These are phyloP conservation scores for Aplidium turbinatum DNA, from an alignment of 23 tunicate genomes.

Conservation along the genomic window DNA sequence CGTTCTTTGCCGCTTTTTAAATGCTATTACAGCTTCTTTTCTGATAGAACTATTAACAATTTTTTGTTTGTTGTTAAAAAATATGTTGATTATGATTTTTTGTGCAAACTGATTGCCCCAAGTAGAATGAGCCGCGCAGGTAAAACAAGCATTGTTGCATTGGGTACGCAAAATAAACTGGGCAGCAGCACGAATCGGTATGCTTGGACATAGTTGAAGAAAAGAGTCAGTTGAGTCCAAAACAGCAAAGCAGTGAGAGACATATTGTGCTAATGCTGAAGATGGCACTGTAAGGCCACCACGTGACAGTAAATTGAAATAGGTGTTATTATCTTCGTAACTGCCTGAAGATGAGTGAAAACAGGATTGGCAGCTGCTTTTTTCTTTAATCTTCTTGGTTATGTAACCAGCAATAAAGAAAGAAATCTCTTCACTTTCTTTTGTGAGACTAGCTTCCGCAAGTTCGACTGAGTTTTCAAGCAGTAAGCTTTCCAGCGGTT, in stretches of 20 bases:
- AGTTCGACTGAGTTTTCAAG: background rate
- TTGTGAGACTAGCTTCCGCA: background rate
- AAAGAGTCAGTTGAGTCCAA: background rate
- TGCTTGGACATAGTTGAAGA: background rate
- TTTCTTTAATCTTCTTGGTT: slow-evolving; percentile 18
- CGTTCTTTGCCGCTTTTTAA: slow-evolving; percentile 3
- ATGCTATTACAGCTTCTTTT: background rate
- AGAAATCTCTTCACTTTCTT: slow-evolving; percentile 12
- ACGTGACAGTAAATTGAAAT: no score
- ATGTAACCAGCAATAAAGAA: slow-evolving; percentile 17
- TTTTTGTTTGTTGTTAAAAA: slow-evolving; percentile 16
- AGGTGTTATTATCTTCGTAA: background rate
- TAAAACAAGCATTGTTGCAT: slow-evolving; percentile 1
- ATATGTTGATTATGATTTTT: slow-evolving; percentile 3
- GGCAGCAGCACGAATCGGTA: slow-evolving; percentile 7
- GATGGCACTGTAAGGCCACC: slow-evolving; percentile 11
- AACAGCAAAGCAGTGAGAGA: slow-evolving; percentile 7
- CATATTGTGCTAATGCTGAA: background rate
- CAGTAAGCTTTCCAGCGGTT: background rate
- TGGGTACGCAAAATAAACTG: slow-evolving; percentile 1
- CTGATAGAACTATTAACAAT: background rate
- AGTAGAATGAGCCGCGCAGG: background rate
- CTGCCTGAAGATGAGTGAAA: background rate
- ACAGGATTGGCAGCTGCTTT: background rate
- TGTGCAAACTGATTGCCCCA: background rate